A percentile compares a stretch with the other conserved stretches of the same genome.
Evolutionary conservation across 2,113 vertebrate genomes (phyloP).

Genomic region (Melanerpes aurifrons): DNA sequence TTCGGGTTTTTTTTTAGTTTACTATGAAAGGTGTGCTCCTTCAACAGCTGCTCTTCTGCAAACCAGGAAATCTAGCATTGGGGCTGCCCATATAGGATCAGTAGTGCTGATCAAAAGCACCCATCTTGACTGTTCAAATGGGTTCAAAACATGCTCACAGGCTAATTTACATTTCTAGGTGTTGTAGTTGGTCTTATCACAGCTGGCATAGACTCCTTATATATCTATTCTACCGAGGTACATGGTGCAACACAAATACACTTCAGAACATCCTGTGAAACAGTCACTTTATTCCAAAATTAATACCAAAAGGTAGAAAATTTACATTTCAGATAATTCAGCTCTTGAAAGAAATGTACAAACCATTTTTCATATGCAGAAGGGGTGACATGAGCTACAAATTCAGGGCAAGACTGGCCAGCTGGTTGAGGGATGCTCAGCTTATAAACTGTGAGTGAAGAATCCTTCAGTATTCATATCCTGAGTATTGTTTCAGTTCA

Average conservation of each 20-base stretch:
- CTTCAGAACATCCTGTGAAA: not conserved
- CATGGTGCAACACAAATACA: not conserved
- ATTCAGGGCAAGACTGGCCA: constrained; percentile 4
- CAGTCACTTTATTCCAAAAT: constrained; percentile 38
- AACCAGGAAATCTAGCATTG: not conserved
- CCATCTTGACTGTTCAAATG: not conserved
- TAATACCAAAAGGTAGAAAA: not conserved
- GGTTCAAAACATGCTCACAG: not conserved
- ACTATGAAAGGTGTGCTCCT: not conserved
- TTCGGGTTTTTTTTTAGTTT: not conserved
- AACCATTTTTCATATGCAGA: not conserved
- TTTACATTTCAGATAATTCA: not conserved
- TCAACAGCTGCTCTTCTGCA: not conserved
- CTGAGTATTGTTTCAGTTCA: not conserved
- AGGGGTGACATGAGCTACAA: not conserved
- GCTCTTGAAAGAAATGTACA: constrained; percentile 28
- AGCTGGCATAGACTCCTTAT: fast-evolving
- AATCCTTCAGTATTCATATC: not conserved
- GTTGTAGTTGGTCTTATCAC: not conserved
- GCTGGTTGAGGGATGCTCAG: not conserved
- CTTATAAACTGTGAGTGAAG: not conserved
- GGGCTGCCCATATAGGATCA: not conserved
- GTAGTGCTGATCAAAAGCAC: not conserved
- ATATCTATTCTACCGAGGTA: fast-evolving
- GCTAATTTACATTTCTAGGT: not conserved